Conservation (phyloP, 2,888 invertebrate genomes). For the Drosophila antonietae region DNA sequence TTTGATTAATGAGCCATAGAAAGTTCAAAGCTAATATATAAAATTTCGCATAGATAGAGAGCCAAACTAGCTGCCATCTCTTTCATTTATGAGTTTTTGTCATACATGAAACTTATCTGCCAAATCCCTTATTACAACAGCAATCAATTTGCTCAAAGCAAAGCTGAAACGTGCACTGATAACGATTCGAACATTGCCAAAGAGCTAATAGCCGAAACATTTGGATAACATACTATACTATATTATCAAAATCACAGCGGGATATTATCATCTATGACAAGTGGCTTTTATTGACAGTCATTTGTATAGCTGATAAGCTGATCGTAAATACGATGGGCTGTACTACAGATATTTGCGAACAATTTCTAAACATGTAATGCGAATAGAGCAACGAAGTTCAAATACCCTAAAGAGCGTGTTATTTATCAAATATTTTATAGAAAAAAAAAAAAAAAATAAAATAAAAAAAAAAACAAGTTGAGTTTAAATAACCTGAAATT, state of each 20-base stretch:
- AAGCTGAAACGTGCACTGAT: constrained; percentile 39
- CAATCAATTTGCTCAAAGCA: constrained; percentile 23
- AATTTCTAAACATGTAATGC: neutral
- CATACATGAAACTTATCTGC: constrained; percentile 7
- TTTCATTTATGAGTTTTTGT: neutral
- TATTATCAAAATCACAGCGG: constrained; percentile 37
- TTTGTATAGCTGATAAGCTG: constrained; percentile 38
- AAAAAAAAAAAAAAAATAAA: too few species aligned
- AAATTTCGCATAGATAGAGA: neutral
- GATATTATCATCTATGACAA: constrained; percentile 5
- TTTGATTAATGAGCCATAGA: constrained; percentile 9
- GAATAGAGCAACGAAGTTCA: neutral
- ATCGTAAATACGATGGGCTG: constrained; percentile 8
- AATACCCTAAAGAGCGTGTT: constrained; percentile 10
- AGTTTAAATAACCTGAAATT: too few species aligned
- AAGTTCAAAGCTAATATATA: neutral
- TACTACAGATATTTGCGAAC: constrained; percentile 18
- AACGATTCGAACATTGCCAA: constrained; percentile 13
- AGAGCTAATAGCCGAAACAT: constrained; percentile 22
- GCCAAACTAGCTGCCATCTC: neutral
- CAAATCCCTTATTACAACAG: constrained; percentile 14
- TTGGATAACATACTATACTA: constrained; percentile 4
- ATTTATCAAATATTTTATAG: too few species aligned
- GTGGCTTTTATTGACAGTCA: constrained; percentile 15
- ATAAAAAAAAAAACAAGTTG: too few species aligned